Evolutionary conservation across 2,113 vertebrate genomes (phyloP), one percentile per base, ranked within the genome.

Genomic region (Neofelis nebulosa): DNA sequence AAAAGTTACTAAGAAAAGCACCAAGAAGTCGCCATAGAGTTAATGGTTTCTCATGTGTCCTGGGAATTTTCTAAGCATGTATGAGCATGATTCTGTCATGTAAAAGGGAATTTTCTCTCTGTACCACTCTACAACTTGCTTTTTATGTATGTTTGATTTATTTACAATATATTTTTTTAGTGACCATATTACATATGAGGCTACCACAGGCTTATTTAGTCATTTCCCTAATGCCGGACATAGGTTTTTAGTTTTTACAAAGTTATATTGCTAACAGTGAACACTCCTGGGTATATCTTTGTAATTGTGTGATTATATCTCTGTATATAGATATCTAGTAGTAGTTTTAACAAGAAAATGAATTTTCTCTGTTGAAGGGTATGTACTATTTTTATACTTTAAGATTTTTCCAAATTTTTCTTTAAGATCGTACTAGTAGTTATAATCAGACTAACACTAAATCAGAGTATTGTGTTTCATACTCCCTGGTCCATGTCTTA

Each of bases 1-100:
- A 79, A 69, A 86, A 95, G 36, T 93, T 73, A 93, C 11, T 71
- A 57, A 41, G 79, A 57, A 78, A 79, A 85, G 90, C 66, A 74
- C 14, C 21, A 19, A 90, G 55, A 93, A 50, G 31, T 93, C 52
- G 68, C 11, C 85, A 7, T 52, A 65, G 71, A 81, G 55, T 93
- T 61, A 66, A 45, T 86, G 38, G 73, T 81, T 95, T 90, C 19
- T 74, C 21, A 55, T 23, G n/a, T 74, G 7, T 90, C 33, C 31
- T 89, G 93, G 45, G 79, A 71, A 25, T 83, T 97, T 81, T 89
- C 19, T 86, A 41, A 93, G 18, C 11, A 2, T 87, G 21, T 29
- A 10, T 68, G 36, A 33, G 7, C 68, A 48, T 76, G 52, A 80
- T 41, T 55, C 25, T 71, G 31, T 94, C 16, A 45, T 0, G 4